Percentiles rank a stretch among this genome's conserved stretches.
Evolutionary conservation across 2,888 invertebrate species (phyloP).

Genomic region (Cryptophagus acutangulus): DNA sequence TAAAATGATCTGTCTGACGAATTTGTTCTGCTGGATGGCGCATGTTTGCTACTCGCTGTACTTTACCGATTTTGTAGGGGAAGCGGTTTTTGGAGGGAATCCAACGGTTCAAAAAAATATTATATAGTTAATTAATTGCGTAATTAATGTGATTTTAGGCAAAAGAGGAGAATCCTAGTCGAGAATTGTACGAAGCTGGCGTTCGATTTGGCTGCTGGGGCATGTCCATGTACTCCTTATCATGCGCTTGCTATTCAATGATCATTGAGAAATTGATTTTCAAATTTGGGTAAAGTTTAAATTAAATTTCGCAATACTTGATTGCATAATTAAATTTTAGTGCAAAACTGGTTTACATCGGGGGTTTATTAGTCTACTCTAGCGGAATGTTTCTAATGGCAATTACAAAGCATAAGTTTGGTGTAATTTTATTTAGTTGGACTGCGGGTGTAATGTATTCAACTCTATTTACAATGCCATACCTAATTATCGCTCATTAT

Average conservation of each 20-base stretch:
- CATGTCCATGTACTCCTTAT: conserved; percentile 93
- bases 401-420: conserved; percentile 65
- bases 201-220: conserved; percentile 95
- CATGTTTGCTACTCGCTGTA: conserved; percentile 94
- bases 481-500: conserved; percentile 87
- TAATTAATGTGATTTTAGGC: conserved; percentile 54
- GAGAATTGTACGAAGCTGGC: conserved; percentile 78
- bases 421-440: conserved; percentile 85
- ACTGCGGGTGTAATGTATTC: conserved; percentile 97
- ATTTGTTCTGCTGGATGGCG: conserved; percentile 97
- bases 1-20: conserved; percentile 82
- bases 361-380: conserved; percentile 83
- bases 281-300: conserved; percentile 55
- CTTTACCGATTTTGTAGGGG: conserved; percentile 94
- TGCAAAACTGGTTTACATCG: conserved; percentile 81
- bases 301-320: conserved; percentile 1
- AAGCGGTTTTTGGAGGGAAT: conserved; percentile 82
- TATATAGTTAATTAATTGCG: conserved; percentile 2
- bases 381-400: conserved; percentile 87
- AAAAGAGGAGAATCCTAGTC: conserved; percentile 58
- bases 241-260: conserved; percentile 88
- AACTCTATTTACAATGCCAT: conserved; percentile 95
- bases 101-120: conserved; percentile 57
- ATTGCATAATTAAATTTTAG: conserved; percentile 51
- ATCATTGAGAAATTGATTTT: conserved; percentile 82